These are phyloP conservation scores for Xenus cinereus DNA, from an alignment of 2,113 vertebrate genomes.

Conservation along the genomic window DNA sequence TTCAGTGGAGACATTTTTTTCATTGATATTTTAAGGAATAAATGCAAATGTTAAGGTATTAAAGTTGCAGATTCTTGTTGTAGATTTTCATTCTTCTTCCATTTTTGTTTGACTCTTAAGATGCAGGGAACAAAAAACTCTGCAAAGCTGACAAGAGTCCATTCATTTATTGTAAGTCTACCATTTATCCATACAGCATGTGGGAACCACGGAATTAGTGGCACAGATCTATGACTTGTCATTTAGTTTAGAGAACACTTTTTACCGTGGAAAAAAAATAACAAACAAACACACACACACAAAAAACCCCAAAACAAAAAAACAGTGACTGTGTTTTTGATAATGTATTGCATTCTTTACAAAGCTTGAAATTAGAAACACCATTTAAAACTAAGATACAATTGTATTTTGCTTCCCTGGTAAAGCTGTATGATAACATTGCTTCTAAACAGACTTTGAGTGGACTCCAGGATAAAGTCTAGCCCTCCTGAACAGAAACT, in stretches of 20 bases:
- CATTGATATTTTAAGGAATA: not conserved
- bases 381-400: not conserved
- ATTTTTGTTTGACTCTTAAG: not conserved
- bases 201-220: not conserved
- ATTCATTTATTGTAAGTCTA: not conserved
- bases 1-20: not conserved
- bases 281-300: not conserved
- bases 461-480: not conserved
- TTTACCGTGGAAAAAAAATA: not conserved
- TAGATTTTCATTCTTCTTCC: not conserved
- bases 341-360: not conserved
- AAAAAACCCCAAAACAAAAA: not conserved
- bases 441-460: not conserved
- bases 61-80: not conserved
- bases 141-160: not conserved
- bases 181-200: not conserved
- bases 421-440: not conserved
- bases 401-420: not conserved
- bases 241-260: not conserved
- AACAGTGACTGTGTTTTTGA: not conserved
- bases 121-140: not conserved
- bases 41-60: not conserved
- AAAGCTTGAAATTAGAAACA: not conserved
- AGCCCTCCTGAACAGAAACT: not conserved
- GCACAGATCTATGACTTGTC: not conserved